Base-by-base conservation (phyloP, 2,797 vertebrate genomes). In the Mus caroli region DNA sequence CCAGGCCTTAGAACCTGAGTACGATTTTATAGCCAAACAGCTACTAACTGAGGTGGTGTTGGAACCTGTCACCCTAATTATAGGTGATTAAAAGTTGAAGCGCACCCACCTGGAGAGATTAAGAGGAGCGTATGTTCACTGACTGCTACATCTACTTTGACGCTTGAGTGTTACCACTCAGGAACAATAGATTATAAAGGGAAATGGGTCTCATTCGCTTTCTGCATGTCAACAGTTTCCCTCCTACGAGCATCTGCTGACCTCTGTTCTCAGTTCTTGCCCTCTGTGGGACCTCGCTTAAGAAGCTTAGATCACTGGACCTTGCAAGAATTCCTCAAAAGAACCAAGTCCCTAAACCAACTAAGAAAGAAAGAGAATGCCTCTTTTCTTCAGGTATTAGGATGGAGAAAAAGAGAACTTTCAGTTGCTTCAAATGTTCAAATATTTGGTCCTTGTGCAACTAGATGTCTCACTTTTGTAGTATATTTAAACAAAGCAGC, bases 51-150 rank as follows among this genome's bases (percentile, higher is more conserved):
- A 97, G 93, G 92, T 93, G 97, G 52, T 95, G 97, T 95, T 84
- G 95, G 96, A 97, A 94, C 77, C 86, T 88, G 97, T 97, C 96
- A 94, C 83, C 75, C 56, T 97, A 96, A 97, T 97, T 97, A 96
- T 19, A 97, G 95, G 76, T 94, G 95, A 95, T 96, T 97, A 93
- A 97, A 96, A 96, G 88, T 79, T 9, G 34, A 91, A 83, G 82
- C 56, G 76, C 78, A 43, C 69, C 93, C 62, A 76, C 93, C 91
- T 40, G 87, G 94, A 43, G 95, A 94, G 71, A 69, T 94, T 91
- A 37, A 31, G 62, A 67, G 52, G 58, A 67, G 52, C 90, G 89
- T 62, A 12, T 82, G 95, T 91, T 94, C 87, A 64, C 85, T 96
- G 54, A 56, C 26, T 97, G 94, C 87, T 85, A 76, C 95, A 46